These are phyloP conservation scores for Ceratotherium simum DNA, from an alignment of 2,113 vertebrate species.

Conservation along the genomic window DNA sequence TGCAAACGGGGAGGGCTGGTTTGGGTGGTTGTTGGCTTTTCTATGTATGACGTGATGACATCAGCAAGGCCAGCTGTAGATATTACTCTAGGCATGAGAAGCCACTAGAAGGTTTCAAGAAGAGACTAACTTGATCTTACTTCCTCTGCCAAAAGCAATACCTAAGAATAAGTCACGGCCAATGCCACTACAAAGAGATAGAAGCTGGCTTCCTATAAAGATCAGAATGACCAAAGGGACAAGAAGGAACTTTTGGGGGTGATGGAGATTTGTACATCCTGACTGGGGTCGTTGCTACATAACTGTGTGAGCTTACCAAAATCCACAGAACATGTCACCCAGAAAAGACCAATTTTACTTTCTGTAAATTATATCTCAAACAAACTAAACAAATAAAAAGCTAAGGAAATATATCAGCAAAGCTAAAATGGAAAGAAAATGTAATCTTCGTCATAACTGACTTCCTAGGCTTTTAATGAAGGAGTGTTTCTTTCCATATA, in stretches of 20 bases:
- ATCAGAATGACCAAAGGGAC: not conserved
- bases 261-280: not conserved
- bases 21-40: not conserved
- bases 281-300: not conserved
- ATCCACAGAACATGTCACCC: not conserved
- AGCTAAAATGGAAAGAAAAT: not conserved
- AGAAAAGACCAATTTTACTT: not conserved
- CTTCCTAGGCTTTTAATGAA: not conserved
- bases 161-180: not conserved
- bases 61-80: not conserved
- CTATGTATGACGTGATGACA: rapidly evolving
- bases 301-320: not conserved
- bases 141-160: not conserved
- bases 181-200: not conserved
- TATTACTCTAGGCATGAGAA: not conserved
- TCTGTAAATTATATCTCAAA: not conserved
- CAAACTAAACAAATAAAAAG: not conserved
- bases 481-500: not conserved
- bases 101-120: not conserved
- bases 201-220: not conserved
- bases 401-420: not conserved
- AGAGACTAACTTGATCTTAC: not conserved
- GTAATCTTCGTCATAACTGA: not conserved
- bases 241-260: not conserved
- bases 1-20: not conserved